Evolutionary conservation across 2,797 vertebrate species (phyloP).

Genomic region (Galaxias olidus): DNA sequence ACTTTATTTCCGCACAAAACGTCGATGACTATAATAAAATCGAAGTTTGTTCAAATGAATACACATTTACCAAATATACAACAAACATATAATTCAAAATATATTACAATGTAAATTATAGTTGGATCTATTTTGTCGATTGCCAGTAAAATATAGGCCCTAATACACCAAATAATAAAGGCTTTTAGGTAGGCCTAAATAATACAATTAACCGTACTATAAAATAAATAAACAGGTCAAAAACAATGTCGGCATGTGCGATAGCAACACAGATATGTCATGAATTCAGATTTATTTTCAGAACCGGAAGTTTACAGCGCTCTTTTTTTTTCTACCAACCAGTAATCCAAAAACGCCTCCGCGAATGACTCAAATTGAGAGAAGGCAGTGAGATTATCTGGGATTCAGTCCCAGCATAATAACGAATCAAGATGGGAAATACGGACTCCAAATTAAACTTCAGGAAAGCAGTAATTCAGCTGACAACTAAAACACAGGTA

Average conservation of each 20-base stretch:
- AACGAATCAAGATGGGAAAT: slow-evolving; percentile 83
- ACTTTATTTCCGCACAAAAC: no score
- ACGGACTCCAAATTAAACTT: slow-evolving; percentile 96
- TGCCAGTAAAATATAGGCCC: no score
- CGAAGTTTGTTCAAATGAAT: no score
- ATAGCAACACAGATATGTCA: background rate
- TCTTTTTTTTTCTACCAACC: slow-evolving; percentile 41
- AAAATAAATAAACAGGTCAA: no score
- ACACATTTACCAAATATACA: no score
- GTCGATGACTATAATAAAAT: no score
- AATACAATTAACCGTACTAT: no score
- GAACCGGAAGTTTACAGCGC: slow-evolving; percentile 67
- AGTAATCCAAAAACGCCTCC: slow-evolving; percentile 61
- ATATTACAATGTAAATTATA: no score
- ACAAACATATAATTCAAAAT: no score
- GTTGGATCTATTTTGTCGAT: no score
- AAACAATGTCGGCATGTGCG: background rate
- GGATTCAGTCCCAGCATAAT: slow-evolving; percentile 55
- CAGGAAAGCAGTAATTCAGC: slow-evolving; percentile 96
- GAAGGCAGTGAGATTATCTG: slow-evolving; percentile 64
- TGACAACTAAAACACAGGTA: slow-evolving; percentile 98
- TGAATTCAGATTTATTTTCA: slow-evolving; percentile 5
- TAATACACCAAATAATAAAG: no score
- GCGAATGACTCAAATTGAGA: slow-evolving; percentile 64
- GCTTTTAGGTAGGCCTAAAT: no score